Percentiles rank a stretch among this genome's conserved stretches.
Evolutionary conservation across 2,797 vertebrate genomes (phyloP).

Genomic region (Leucoraja ocellata): DNA sequence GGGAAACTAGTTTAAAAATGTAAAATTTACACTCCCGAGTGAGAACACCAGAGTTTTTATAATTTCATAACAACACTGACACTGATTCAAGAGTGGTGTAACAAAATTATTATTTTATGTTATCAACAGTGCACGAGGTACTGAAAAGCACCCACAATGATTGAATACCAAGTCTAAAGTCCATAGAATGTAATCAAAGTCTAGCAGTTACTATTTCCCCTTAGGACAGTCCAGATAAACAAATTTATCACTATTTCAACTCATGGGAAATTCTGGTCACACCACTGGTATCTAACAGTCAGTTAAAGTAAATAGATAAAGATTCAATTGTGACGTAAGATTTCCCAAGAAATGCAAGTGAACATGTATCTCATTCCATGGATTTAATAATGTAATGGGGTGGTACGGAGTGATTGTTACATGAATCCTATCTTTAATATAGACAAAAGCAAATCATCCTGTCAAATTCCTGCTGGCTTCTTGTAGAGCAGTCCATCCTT

Average conservation of each 20-base stretch:
- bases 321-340: conserved; percentile 7
- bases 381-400: neutral
- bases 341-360: neutral
- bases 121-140: neutral
- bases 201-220: neutral
- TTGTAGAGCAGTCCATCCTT: too few species aligned
- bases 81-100: neutral
- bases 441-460: neutral
- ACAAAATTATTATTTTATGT: neutral
- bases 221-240: neutral
- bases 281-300: neutral
- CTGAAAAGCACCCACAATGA: neutral
- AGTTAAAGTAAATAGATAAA: neutral
- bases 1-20: neutral
- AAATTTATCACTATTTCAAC: conserved; percentile 5
- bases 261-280: neutral
- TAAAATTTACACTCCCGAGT: neutral
- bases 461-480: neutral
- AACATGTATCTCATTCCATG: neutral
- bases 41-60: neutral
- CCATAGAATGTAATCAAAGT: conserved; percentile 24
- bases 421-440: neutral
- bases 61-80: neutral
- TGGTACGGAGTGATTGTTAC: neutral
- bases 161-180: neutral